phyloP scores from a whole-genome alignment of 2,888 invertebrate species.

The Meteorus colon region DNA sequence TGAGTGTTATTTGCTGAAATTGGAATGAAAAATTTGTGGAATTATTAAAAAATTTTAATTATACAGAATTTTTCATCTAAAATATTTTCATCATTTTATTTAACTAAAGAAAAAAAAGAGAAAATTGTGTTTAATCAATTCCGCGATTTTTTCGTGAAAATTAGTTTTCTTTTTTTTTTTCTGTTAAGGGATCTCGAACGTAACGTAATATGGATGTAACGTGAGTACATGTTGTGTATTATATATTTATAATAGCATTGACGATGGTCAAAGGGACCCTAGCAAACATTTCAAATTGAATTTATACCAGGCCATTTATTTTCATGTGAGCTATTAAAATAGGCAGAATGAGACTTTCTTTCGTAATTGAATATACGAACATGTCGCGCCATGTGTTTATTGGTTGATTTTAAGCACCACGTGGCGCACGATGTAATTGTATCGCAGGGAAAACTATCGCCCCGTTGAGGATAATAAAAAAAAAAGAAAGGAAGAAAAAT shows the following conservation, averaged over 20 bases:
- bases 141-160: too few relatives aligned
- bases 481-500: not conserved
- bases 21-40: too few relatives aligned
- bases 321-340: slow-evolving; percentile 28
- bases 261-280: not conserved
- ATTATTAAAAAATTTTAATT: too few relatives aligned
- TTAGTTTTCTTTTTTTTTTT: too few relatives aligned
- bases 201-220: too few relatives aligned
- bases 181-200: too few relatives aligned
- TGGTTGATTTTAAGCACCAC: slow-evolving; percentile 8
- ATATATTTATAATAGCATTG: not conserved
- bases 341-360: slow-evolving; percentile 33
- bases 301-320: slow-evolving; percentile 19
- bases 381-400: slow-evolving; percentile 6
- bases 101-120: too few relatives aligned
- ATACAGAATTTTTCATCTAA: too few relatives aligned
- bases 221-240: too few relatives aligned
- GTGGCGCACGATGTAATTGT: slow-evolving; percentile 34
- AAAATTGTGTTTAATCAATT: too few relatives aligned
- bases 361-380: slow-evolving; percentile 29
- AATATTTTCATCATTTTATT: too few relatives aligned
- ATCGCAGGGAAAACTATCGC: slow-evolving; percentile 12
- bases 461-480: slow-evolving; percentile 20
- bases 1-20: too few relatives aligned
- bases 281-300: slow-evolving; percentile 6